Conservation (phyloP, 2,888 invertebrate species). For the Drosophila robusta region DNA sequence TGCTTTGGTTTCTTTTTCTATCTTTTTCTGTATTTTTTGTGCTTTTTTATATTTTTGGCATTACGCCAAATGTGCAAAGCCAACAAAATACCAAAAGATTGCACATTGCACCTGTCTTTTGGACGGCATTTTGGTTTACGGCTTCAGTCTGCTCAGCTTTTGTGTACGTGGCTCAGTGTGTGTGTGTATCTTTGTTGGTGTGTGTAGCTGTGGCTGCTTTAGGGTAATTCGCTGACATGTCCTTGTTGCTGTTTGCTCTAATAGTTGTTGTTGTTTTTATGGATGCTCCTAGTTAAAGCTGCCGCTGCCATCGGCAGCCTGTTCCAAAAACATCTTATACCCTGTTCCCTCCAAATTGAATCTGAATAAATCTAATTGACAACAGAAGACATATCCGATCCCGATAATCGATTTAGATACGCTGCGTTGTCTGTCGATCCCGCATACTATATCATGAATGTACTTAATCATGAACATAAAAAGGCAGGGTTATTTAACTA, state of each 20-base stretch:
- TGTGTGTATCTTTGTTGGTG: conserved; percentile 13
- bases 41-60: conserved; percentile 70
- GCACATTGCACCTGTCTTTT: conserved; percentile 78
- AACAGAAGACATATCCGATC: neutral
- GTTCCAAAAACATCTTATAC: conserved; percentile 18
- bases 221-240: conserved; percentile 59
- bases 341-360: conserved; percentile 1
- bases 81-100: conserved; percentile 80
- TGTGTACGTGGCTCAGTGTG: conserved; percentile 42
- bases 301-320: conserved; percentile 28
- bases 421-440: too few relatives aligned
- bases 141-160: conserved; percentile 58
- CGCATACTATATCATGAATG: too few relatives aligned
- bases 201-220: conserved; percentile 28
- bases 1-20: conserved; percentile 40
- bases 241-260: conserved; percentile 48
- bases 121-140: conserved; percentile 65
- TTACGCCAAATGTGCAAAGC: conserved; percentile 83
- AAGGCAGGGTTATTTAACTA: neutral
- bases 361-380: neutral
- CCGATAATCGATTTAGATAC: neutral
- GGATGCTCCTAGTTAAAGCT: conserved; percentile 41
- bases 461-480: too few relatives aligned
- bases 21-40: conserved; percentile 1
- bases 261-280: conserved; percentile 30